phyloP scores from a whole-genome alignment of 2,797 vertebrate genomes.

The Intellagama lesueurii region DNA sequence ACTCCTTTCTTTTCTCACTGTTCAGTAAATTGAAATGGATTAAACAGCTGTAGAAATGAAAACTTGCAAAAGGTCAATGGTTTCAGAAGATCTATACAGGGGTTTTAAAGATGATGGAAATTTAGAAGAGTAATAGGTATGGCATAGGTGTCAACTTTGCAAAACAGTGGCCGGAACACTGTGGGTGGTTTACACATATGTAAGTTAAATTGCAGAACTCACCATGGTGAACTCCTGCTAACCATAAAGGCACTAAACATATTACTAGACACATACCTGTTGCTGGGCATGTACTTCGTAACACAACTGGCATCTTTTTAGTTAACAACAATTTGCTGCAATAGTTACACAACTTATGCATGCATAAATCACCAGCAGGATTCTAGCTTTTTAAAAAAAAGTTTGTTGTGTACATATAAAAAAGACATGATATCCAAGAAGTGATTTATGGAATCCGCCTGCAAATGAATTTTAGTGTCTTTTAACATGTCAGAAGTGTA shows the following conservation, averaged over 20 bases:
- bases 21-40: slow-evolving; percentile 76
- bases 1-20: slow-evolving; percentile 70
- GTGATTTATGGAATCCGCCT: slow-evolving; percentile 36
- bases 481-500: background rate
- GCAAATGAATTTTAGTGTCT: slow-evolving; percentile 43
- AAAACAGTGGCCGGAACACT: slow-evolving; percentile 10
- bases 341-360: too few relatives aligned
- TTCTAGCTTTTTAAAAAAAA: too few relatives aligned
- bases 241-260: too few relatives aligned
- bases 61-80: slow-evolving; percentile 67
- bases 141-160: slow-evolving; percentile 35
- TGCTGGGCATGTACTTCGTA: background rate
- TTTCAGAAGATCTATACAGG: slow-evolving; percentile 60
- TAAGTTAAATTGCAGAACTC: too few relatives aligned
- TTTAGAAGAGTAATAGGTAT: slow-evolving; percentile 53
- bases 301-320: too few relatives aligned
- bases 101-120: slow-evolving; percentile 61
- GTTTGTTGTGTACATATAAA: background rate
- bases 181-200: too few relatives aligned
- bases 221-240: background rate
- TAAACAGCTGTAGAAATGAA: slow-evolving; percentile 61
- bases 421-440: slow-evolving; percentile 23
- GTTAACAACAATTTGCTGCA: too few relatives aligned
- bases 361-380: too few relatives aligned
- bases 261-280: too few relatives aligned